A percentile compares a stretch with the other conserved stretches of the same genome.
Evolutionary conservation across 2,113 vertebrate genomes (phyloP).

Genomic region (Parus major): DNA sequence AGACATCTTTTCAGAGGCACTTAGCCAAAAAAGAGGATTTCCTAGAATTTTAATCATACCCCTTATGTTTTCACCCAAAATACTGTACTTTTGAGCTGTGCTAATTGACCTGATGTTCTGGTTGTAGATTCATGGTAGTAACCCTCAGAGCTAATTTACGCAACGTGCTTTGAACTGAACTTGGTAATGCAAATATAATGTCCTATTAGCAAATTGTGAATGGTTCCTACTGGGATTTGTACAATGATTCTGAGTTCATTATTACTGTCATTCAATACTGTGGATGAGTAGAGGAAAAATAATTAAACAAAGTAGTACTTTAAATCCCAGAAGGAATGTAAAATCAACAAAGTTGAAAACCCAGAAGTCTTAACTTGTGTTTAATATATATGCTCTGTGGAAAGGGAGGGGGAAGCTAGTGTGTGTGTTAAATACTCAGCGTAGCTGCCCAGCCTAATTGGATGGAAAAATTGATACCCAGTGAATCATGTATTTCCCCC

Average conservation of each 20-base stretch:
- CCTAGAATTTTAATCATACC: constrained; percentile 42
- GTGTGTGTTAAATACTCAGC: neutral
- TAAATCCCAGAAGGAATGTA: constrained; percentile 48
- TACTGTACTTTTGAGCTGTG: constrained; percentile 41
- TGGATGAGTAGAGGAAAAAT: constrained; percentile 40
- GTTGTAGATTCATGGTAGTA: constrained; percentile 35
- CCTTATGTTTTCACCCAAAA: constrained; percentile 33
- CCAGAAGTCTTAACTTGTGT: constrained; percentile 53
- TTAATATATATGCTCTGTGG: constrained; percentile 40
- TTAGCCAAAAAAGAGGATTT: neutral
- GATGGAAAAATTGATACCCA: constrained; percentile 28
- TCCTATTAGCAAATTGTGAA: constrained; percentile 48
- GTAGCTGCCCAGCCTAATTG: constrained; percentile 10
- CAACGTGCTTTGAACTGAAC: constrained; percentile 23
- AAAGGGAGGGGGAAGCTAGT: neutral
- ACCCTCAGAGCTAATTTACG: constrained; percentile 54
- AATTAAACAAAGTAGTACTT: constrained; percentile 58
- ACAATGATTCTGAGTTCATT: constrained; percentile 65
- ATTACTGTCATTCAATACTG: constrained; percentile 54
- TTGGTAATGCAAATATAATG: constrained; percentile 58
- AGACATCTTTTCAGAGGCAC: neutral
- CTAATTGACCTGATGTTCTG: constrained; percentile 66
- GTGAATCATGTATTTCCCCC: constrained; percentile 11
- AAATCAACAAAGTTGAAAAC: constrained; percentile 60
- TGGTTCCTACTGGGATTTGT: constrained; percentile 46